Percentiles rank a stretch among this genome's conserved stretches.
phyloP scores from a whole-genome alignment of 2,888 invertebrate genomes.

The Callimorpha dominula region DNA sequence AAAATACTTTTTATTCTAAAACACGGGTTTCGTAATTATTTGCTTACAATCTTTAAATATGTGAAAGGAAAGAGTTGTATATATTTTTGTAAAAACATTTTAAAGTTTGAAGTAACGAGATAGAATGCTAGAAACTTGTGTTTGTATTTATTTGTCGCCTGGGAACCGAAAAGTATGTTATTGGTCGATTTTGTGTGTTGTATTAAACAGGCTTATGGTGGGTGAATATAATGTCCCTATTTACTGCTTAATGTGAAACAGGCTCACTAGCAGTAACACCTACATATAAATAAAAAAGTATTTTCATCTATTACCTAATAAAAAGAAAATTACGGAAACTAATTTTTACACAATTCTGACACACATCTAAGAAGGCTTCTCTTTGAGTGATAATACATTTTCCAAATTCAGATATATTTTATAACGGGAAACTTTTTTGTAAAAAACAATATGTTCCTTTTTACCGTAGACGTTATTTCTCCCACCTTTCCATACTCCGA shows the following conservation, averaged over 20 bases:
- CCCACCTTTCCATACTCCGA: neutral
- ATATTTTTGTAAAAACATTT: conserved; percentile 34
- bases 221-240: neutral
- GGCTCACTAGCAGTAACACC: neutral
- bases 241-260: neutral
- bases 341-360: neutral
- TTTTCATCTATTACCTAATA: too few relatives aligned
- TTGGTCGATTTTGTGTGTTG: neutral
- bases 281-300: too few relatives aligned
- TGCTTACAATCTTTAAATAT: conserved; percentile 50
- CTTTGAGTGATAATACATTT: neutral
- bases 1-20: conserved; percentile 71
- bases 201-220: neutral
- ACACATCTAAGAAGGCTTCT: too few relatives aligned
- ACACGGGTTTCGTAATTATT: conserved; percentile 75
- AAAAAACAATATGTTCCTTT: neutral
- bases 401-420: neutral
- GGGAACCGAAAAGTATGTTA: conserved; percentile 13
- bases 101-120: conserved; percentile 16
- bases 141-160: conserved; percentile 20
- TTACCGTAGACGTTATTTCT: neutral
- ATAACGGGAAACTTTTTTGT: neutral
- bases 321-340: neutral
- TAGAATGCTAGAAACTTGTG: conserved; percentile 10
- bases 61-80: conserved; percentile 28